These are phyloP conservation scores for Xenus cinereus DNA, from an alignment of 2,113 vertebrate genomes.

Conservation along the genomic window DNA sequence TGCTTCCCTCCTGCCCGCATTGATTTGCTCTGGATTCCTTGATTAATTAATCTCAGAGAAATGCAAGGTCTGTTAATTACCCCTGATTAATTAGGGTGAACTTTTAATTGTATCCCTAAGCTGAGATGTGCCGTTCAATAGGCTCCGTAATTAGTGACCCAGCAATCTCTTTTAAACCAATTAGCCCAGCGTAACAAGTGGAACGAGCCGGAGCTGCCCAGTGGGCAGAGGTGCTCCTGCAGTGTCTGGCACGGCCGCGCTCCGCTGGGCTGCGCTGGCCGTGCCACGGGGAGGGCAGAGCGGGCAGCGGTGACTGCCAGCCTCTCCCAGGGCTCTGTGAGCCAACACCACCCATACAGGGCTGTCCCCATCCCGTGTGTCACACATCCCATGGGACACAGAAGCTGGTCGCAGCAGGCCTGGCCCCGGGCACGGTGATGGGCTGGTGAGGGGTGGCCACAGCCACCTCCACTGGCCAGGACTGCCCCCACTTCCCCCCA, in stretches of 20 bases:
- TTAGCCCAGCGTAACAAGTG: slow-evolving; percentile 63
- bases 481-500: rapidly evolving
- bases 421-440: rapidly evolving
- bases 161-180: slow-evolving; percentile 77
- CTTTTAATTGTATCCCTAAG: slow-evolving; percentile 81
- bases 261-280: background rate
- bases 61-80: slow-evolving; percentile 80
- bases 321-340: rapidly evolving
- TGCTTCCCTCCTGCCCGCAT: slow-evolving; percentile 4
- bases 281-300: rapidly evolving
- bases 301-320: rapidly evolving
- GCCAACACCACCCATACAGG: background rate
- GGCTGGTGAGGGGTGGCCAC: background rate
- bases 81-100: slow-evolving; percentile 82
- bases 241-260: rapidly evolving
- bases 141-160: slow-evolving; percentile 73
- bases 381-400: rapidly evolving
- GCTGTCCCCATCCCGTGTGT: background rate
- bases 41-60: slow-evolving; percentile 77
- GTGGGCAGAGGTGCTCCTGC: background rate
- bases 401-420: rapidly evolving
- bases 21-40: slow-evolving; percentile 70
- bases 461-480: background rate
- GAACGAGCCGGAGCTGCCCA: background rate
- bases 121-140: slow-evolving; percentile 73